Conservation (phyloP, 2,113 vertebrate genomes). For the Neogobius melanostomus region DNA sequence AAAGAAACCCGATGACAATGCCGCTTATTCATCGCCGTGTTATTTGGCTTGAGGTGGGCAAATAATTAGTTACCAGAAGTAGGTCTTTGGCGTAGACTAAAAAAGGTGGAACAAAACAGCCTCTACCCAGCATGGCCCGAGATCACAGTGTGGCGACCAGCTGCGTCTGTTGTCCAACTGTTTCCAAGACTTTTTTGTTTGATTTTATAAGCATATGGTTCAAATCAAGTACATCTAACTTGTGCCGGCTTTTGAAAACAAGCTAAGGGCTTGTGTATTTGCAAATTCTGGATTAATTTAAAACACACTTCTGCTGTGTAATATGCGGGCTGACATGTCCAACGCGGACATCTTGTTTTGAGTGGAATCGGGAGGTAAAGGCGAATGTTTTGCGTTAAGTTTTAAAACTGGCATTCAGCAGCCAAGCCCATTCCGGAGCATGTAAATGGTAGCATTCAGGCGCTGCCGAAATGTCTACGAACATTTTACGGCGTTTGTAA, state of each 20-base stretch:
- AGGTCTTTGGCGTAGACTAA: conserved; percentile 36
- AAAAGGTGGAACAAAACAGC: conserved; percentile 38
- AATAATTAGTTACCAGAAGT: conserved; percentile 42
- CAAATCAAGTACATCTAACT: conserved; percentile 46
- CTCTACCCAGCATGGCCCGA: conserved; percentile 46
- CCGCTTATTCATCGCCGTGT: conserved; percentile 38
- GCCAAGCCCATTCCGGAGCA: conserved; percentile 1
- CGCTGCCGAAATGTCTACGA: not conserved
- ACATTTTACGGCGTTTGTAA: conserved; percentile 1
- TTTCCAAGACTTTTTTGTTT: conserved; percentile 26
- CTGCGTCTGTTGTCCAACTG: conserved; percentile 55
- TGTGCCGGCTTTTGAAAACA: conserved; percentile 51
- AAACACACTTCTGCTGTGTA: conserved; percentile 26
- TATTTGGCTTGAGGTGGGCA: conserved; percentile 34
- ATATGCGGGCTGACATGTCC: conserved; percentile 35
- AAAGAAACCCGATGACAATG: conserved; percentile 12
- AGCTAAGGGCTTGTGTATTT: conserved; percentile 41
- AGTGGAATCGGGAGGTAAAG: too few species aligned
- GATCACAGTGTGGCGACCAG: conserved; percentile 61
- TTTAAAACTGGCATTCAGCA: conserved; percentile 23
- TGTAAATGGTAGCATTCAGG: conserved; percentile 27
- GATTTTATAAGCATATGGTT: conserved; percentile 60
- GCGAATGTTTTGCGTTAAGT: conserved; percentile 41
- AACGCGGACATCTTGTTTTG: conserved; percentile 44
- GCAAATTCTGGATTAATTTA: conserved; percentile 41